phyloP scores from a whole-genome alignment of 2,797 vertebrate genomes.

The Ambastaia sidthimunki region DNA sequence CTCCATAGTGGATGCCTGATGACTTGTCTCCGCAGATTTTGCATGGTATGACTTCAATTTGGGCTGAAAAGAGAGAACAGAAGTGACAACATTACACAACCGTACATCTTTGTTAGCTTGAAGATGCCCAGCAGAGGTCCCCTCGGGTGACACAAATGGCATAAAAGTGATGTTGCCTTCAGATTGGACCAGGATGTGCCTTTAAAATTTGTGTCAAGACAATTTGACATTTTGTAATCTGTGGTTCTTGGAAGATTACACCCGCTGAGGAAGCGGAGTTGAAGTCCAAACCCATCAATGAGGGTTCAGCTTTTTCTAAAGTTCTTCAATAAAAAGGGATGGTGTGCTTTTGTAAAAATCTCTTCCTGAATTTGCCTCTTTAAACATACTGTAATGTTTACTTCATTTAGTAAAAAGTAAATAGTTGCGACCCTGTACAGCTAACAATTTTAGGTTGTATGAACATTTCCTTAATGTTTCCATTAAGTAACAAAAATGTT shows the following conservation, averaged over 20 bases:
- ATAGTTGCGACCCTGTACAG: neutral
- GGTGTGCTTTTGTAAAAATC: neutral
- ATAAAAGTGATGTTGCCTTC: neutral
- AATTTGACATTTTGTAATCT: constrained; percentile 36
- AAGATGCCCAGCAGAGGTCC: constrained; percentile 23
- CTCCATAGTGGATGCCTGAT: constrained; percentile 98
- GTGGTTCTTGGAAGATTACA: neutral
- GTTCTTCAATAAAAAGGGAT: neutral
- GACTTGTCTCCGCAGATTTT: constrained; percentile 99
- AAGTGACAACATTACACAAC: constrained; percentile 33
- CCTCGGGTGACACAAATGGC: constrained; percentile 10
- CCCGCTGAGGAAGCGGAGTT: neutral
- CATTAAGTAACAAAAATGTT: too few species aligned
- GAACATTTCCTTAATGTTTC: too few species aligned
- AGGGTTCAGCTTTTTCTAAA: neutral
- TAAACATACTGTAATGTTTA: neutral
- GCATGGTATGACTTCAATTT: constrained; percentile 99
- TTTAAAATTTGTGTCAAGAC: constrained; percentile 33
- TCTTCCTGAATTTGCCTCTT: neutral
- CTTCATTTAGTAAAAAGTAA: neutral
- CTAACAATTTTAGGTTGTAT: too few species aligned
- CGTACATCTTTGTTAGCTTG: neutral
- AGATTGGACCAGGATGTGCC: neutral
- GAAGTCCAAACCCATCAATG: neutral
- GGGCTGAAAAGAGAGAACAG: constrained; percentile 77